Conservation (phyloP, 2,113 vertebrate species). For the Bombycilla garrulus region DNA sequence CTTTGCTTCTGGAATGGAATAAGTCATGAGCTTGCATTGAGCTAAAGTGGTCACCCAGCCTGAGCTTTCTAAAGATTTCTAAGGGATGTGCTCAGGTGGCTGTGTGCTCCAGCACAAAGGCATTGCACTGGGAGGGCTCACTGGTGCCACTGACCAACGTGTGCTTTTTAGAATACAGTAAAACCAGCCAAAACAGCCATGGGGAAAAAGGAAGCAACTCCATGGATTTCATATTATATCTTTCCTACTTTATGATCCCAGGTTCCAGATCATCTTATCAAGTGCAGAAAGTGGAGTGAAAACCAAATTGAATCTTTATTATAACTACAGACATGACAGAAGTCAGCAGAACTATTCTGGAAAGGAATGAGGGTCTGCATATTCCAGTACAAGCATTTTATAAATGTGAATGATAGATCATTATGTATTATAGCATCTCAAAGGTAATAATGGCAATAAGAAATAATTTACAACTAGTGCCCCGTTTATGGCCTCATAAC, state of each 20-base stretch:
- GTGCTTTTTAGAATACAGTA: neutral
- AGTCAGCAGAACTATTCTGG: neutral
- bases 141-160: neutral
- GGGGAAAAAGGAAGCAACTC: neutral
- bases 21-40: neutral
- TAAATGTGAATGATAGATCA: neutral
- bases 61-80: neutral
- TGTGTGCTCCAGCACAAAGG: neutral
- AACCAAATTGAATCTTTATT: neutral
- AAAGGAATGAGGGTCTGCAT: neutral
- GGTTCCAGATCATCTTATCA: neutral
- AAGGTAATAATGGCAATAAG: conserved; percentile 14
- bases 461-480: conserved; percentile 24
- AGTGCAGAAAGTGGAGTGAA: neutral
- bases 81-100: neutral
- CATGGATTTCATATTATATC: neutral
- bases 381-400: neutral
- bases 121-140: fast-evolving
- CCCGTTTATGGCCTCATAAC: neutral
- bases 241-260: neutral
- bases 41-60: neutral
- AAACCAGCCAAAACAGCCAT: fast-evolving
- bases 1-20: neutral
- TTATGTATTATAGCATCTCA: neutral
- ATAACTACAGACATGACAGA: neutral